Conservation (phyloP, 2,888 invertebrate species). For the Galerucella nymphaeae region DNA sequence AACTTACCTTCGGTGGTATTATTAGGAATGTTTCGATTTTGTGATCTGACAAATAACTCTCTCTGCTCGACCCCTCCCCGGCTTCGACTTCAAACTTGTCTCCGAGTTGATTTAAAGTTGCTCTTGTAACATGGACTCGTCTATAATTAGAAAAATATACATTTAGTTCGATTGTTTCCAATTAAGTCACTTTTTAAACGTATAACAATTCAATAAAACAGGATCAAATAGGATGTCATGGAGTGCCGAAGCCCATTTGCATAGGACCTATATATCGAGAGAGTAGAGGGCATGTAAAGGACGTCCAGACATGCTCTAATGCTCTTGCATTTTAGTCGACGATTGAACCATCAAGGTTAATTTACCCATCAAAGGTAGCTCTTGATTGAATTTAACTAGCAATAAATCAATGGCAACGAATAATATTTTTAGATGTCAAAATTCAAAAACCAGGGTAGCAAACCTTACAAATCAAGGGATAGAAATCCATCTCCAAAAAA, state of each 20-base stretch:
- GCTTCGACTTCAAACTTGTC: conserved; percentile 88
- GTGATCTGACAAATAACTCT: conserved; percentile 87
- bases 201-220: conserved; percentile 1
- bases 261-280: not conserved
- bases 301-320: conserved; percentile 29
- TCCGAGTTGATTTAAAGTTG: conserved; percentile 83
- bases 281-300: conserved; percentile 3
- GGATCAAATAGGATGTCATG: conserved; percentile 7
- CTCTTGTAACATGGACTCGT: conserved; percentile 88
- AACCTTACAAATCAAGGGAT: no score
- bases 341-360: conserved; percentile 43
- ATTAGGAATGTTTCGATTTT: conserved; percentile 91
- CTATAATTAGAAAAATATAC: conserved; percentile 65
- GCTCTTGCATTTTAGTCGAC: conserved; percentile 40
- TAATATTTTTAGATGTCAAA: no score
- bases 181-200: not conserved
- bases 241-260: conserved; percentile 12
- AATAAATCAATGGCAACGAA: conserved; percentile 20
- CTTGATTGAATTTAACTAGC: conserved; percentile 44
- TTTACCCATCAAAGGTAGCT: conserved; percentile 46
- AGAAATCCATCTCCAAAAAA: no score
- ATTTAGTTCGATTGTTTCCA: no score
- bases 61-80: conserved; percentile 83
- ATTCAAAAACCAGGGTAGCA: no score
- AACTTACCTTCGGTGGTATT: conserved; percentile 80